These are phyloP conservation scores for Trichosurus vulpecula DNA, from an alignment of 2,797 vertebrate genomes.

Conservation along the genomic window DNA sequence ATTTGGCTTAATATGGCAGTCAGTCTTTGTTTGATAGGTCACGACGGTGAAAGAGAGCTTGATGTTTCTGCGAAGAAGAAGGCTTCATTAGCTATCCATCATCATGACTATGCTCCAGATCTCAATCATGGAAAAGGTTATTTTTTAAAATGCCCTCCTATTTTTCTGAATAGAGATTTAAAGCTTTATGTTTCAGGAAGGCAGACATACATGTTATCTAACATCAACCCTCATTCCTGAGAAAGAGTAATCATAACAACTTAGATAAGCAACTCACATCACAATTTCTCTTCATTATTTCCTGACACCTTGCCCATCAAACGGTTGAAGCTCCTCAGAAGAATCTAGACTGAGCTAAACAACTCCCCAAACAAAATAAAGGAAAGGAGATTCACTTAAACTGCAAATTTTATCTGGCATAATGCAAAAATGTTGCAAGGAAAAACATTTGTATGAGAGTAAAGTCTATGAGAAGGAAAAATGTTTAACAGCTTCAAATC, in stretches of 20 bases:
- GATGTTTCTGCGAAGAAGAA: conserved; percentile 14
- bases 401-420: conserved; percentile 61
- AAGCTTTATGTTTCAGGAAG: conserved; percentile 42
- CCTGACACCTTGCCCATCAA: conserved; percentile 68
- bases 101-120: conserved; percentile 15
- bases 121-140: background rate
- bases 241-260: conserved; percentile 70
- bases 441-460: conserved; percentile 75
- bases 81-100: conserved; percentile 24
- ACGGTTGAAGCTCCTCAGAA: conserved; percentile 74
- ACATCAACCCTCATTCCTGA: conserved; percentile 63
- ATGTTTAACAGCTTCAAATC: conserved; percentile 68
- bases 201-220: conserved; percentile 70
- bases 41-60: conserved; percentile 5
- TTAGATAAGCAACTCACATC: conserved; percentile 56
- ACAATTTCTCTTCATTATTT: conserved; percentile 72
- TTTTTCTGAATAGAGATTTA: background rate
- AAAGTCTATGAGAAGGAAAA: conserved; percentile 50
- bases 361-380: conserved; percentile 68
- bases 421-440: conserved; percentile 74
- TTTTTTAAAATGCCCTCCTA: background rate
- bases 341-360: conserved; percentile 67
- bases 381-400: conserved; percentile 69
- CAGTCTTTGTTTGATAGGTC: conserved; percentile 20
- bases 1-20: background rate